Conservation (phyloP, 37 sponge, comb jelly and placozoan species). For the Hormiphora californensis region DNA sequence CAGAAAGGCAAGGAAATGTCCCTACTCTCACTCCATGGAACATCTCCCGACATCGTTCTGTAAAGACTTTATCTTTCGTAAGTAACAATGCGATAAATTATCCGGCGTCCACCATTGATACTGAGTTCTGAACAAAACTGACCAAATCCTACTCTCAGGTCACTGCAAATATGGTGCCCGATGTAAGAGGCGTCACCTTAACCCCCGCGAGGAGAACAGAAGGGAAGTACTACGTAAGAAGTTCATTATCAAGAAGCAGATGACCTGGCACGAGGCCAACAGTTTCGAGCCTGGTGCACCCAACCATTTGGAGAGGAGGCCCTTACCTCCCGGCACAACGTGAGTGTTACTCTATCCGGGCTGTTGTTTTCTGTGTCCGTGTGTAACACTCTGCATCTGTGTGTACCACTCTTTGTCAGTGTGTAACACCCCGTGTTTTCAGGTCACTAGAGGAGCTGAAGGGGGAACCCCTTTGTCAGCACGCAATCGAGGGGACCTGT, state of each 20-base stretch:
- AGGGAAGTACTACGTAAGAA: conserved; percentile 41
- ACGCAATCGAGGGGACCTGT: conserved; percentile 38
- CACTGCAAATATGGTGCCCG: conserved; percentile 40
- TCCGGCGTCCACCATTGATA: neutral
- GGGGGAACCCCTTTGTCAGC: conserved; percentile 45
- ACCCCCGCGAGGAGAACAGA: conserved; percentile 34
- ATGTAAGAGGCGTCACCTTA: conserved; percentile 2
- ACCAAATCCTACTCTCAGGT: no score
- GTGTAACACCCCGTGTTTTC: no score
- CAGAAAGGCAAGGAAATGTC: conserved; percentile 30
- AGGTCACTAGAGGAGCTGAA: conserved; percentile 43
- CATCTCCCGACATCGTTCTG: conserved; percentile 35
- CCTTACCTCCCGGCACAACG: conserved; percentile 17
- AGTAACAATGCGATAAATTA: neutral
- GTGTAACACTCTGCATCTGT: neutral
- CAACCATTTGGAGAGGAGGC: neutral
- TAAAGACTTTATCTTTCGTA: conserved; percentile 18
- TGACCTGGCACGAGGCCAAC: conserved; percentile 51
- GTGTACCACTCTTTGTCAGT: no score
- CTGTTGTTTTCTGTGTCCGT: neutral
- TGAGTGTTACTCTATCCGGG: neutral
- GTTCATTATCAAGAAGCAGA: conserved; percentile 11
- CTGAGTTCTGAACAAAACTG: neutral
- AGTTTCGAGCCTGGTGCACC: neutral
- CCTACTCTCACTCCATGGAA: conserved; percentile 49